Evolutionary conservation across 2,888 invertebrate genomes (phyloP).

Genomic region (Himalopsyche japonica): DNA sequence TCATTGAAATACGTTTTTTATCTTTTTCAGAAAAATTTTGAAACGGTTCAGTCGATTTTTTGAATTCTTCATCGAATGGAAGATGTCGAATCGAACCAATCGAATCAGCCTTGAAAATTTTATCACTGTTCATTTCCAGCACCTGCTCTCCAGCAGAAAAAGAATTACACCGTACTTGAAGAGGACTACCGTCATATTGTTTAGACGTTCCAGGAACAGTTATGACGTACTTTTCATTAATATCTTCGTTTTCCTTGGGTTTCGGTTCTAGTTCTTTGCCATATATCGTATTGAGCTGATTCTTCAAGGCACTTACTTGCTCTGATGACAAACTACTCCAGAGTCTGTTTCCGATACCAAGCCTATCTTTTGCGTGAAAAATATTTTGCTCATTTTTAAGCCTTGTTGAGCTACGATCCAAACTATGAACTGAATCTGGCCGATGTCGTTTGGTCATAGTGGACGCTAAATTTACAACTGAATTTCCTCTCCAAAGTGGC

Average conservation of each 20-base stretch:
- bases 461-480: conserved; percentile 78
- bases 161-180: conserved; percentile 65
- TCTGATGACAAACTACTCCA: conserved; percentile 86
- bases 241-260: conserved; percentile 48
- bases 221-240: conserved; percentile 61
- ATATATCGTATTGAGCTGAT: conserved; percentile 81
- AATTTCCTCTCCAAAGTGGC: conserved; percentile 81
- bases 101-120: conserved; percentile 60
- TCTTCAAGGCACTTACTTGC: conserved; percentile 78
- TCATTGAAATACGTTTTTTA: conserved; percentile 72
- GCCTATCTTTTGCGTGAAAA: conserved; percentile 54
- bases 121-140: conserved; percentile 48
- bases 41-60: conserved; percentile 52
- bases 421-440: conserved; percentile 6
- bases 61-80: conserved; percentile 54
- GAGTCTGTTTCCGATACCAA: conserved; percentile 72
- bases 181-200: conserved; percentile 44
- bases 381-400: conserved; percentile 49
- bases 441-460: conserved; percentile 67
- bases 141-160: conserved; percentile 55
- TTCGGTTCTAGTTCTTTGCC: conserved; percentile 61
- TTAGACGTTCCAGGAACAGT: conserved; percentile 58
- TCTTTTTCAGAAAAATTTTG: conserved; percentile 65
- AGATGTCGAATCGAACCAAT: conserved; percentile 59
- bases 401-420: conserved; percentile 16